These are phyloP conservation scores for Mastigias papua DNA, from an alignment of 30 jellyfish, hydroid and myxozoan genomes.

Conservation along the genomic window DNA sequence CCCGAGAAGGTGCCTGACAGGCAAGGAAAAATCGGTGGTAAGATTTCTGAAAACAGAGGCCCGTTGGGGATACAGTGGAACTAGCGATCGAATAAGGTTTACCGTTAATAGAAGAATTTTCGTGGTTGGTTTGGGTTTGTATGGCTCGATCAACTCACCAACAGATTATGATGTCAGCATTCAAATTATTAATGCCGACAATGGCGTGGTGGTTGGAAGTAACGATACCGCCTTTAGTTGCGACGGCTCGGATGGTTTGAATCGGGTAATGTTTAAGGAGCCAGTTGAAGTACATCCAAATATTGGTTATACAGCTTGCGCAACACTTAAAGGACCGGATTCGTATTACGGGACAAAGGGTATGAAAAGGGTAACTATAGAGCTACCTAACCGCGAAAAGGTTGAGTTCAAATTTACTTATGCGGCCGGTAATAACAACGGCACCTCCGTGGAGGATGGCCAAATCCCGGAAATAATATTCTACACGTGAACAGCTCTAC, in stretches of 20 bases:
- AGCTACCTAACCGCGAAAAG: constrained; percentile 92
- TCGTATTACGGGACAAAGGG: constrained; percentile 98
- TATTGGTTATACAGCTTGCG: constrained; percentile 94
- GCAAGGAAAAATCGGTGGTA: constrained; percentile 94
- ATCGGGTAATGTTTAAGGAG: constrained; percentile 97
- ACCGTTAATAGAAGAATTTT: constrained; percentile 86
- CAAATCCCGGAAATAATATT: constrained; percentile 98
- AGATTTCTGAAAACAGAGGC: constrained; percentile 97
- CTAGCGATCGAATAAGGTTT: constrained; percentile 96
- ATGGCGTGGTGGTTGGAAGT: constrained; percentile 91
- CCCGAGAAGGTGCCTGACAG: constrained; percentile 97
- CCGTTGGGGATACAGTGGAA: constrained; percentile 99
- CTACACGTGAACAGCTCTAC: constrained; percentile 76
- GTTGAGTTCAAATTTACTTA: constrained; percentile 95
- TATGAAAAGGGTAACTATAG: constrained; percentile 85
- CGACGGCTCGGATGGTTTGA: constrained; percentile 96
- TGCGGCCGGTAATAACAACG: constrained; percentile 99
- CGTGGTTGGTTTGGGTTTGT: constrained; percentile 98
- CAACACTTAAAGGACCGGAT: constrained; percentile 93
- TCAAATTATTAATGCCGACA: constrained; percentile 89
- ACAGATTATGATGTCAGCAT: constrained; percentile 96
- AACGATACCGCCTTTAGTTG: constrained; percentile 98
- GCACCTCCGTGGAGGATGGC: constrained; percentile 99
- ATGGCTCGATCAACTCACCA: constrained; percentile 97
- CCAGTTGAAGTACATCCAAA: constrained; percentile 94